These are phyloP conservation scores for Noctua janthe DNA, from an alignment of 2,888 invertebrate species.

Conservation along the genomic window DNA sequence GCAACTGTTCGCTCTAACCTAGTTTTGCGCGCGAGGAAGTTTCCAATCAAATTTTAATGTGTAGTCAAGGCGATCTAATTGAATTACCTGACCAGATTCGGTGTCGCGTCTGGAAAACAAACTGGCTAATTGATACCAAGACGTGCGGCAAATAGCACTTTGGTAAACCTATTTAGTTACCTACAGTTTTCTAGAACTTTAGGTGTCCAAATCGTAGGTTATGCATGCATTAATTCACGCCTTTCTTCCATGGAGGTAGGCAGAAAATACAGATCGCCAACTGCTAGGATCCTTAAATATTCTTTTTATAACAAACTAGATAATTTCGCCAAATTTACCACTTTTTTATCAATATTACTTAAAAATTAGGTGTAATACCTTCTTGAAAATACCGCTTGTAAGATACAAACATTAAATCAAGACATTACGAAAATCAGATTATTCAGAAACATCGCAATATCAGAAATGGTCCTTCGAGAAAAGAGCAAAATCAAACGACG, in stretches of 20 bases:
- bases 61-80: conserved; percentile 78
- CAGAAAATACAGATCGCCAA: not conserved
- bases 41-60: conserved; percentile 80
- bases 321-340: not conserved
- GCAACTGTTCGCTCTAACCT: conserved; percentile 70
- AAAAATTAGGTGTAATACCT: not conserved
- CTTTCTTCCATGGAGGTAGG: too few relatives aligned
- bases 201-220: not conserved
- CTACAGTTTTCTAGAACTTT: not conserved
- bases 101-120: conserved; percentile 69
- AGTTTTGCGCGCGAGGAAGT: conserved; percentile 78
- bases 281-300: not conserved
- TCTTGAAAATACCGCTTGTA: not conserved
- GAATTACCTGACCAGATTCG: conserved; percentile 81
- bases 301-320: not conserved
- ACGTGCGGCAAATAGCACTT: conserved; percentile 25
- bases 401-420: not conserved
- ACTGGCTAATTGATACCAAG: conserved; percentile 54
- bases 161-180: not conserved
- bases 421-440: not conserved
- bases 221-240: not conserved
- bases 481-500: conserved; percentile 22
- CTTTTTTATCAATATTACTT: not conserved
- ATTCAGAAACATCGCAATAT: not conserved
- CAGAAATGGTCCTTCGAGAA: conserved; percentile 9